A percentile compares a stretch with the other conserved stretches of the same genome.
phyloP scores from a whole-genome alignment of 2,113 vertebrate species.

The Oreochromis niloticus region DNA sequence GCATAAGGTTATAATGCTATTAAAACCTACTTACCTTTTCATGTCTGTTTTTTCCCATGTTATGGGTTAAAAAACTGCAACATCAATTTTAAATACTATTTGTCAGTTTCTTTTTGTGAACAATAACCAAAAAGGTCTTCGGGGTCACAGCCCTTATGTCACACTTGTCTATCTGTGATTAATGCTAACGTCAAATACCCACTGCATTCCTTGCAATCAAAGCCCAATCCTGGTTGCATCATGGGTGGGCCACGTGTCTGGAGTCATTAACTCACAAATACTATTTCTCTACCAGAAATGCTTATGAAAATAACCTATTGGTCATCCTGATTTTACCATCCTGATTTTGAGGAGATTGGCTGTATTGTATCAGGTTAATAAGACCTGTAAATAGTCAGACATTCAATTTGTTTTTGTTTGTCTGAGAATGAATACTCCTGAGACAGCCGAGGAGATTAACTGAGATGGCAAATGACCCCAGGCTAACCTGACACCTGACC shows the following conservation, averaged over 20 bases:
- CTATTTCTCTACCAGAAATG: neutral
- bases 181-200: neutral
- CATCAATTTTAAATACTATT: neutral
- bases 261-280: neutral
- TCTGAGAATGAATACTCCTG: neutral
- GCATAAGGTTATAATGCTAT: neutral
- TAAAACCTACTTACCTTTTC: neutral
- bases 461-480: neutral
- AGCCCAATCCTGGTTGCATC: neutral
- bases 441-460: neutral
- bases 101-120: neutral
- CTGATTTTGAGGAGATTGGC: neutral
- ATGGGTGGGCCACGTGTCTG: neutral
- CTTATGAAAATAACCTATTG: neutral
- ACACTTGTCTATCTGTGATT: neutral
- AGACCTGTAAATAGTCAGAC: neutral
- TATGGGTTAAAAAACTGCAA: neutral
- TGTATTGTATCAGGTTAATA: neutral
- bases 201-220: neutral
- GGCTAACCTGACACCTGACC: neutral
- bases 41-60: neutral
- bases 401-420: neutral
- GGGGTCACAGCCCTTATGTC: neutral
- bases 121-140: neutral
- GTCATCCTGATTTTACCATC: neutral